Conservation (phyloP, 1,140 invertebrate species). For the Popillia japonica region DNA sequence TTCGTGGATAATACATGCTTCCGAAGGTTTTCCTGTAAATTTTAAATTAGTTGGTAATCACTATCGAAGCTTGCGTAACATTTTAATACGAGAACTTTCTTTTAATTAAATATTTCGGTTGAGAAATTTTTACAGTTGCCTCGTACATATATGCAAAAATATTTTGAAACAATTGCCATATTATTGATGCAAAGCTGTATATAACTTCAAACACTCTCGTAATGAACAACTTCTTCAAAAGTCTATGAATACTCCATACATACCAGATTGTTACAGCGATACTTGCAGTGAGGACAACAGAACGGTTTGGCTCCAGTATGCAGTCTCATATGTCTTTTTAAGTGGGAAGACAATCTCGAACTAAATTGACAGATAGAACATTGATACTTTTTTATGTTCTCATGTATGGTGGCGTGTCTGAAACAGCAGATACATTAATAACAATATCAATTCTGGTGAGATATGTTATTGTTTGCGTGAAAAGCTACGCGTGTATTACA, state of each 20-base stretch:
- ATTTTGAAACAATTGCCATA: too few relatives aligned
- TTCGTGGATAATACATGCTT: slow-evolving; percentile 85
- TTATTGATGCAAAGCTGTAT: too few relatives aligned
- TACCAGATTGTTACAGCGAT: slow-evolving; percentile 78
- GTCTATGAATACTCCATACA: slow-evolving; percentile 47
- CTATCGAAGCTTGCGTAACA: not conserved
- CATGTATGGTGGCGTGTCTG: slow-evolving; percentile 67
- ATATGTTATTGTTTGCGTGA: too few relatives aligned
- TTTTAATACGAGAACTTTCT: not conserved
- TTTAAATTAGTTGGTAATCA: not conserved
- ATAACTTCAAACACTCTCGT: too few relatives aligned
- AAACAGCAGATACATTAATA: slow-evolving; percentile 45
- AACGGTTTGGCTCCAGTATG: slow-evolving; percentile 87
- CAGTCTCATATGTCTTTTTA: slow-evolving; percentile 78
- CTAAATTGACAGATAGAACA: slow-evolving; percentile 75
- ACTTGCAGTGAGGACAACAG: slow-evolving; percentile 83
- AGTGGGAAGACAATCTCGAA: slow-evolving; percentile 71
- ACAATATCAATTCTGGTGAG: too few relatives aligned
- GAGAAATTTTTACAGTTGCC: too few relatives aligned
- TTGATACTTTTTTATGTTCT: slow-evolving; percentile 65
- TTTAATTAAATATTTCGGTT: not conserved
- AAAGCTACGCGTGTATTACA: too few relatives aligned
- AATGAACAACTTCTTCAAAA: too few relatives aligned
- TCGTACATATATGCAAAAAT: too few relatives aligned
- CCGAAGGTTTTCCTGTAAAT: slow-evolving; percentile 80